A percentile compares a stretch with the other conserved stretches of the same genome.
These are phyloP conservation scores for Gadus macrocephalus DNA, from an alignment of 2,113 vertebrate species.

Conservation along the genomic window DNA sequence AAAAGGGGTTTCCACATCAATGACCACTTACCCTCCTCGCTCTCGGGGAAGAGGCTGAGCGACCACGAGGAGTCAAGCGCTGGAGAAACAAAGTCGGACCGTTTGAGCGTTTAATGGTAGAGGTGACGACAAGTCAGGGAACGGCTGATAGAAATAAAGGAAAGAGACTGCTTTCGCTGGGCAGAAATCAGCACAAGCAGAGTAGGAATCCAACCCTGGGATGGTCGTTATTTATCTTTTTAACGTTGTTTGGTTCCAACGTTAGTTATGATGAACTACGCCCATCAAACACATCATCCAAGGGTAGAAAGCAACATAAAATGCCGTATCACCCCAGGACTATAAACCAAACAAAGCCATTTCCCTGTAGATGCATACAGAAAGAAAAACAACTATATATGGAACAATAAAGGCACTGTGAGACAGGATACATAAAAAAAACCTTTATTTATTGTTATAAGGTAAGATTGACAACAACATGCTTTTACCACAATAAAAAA, in stretches of 20 bases:
- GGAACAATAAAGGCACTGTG: slow-evolving; percentile 25
- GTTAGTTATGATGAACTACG: too few species aligned
- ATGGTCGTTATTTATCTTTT: not conserved
- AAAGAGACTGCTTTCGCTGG: not conserved
- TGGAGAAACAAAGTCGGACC: not conserved
- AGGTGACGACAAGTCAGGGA: not conserved
- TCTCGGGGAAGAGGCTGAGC: not conserved
- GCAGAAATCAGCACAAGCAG: not conserved
- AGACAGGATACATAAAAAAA: slow-evolving; percentile 50
- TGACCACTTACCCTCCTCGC: slow-evolving; percentile 15
- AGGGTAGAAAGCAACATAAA: not conserved
- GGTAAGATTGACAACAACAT: slow-evolving; percentile 72
- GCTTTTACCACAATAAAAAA: slow-evolving; percentile 72
- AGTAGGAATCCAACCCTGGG: not conserved
- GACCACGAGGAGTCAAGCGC: not conserved
- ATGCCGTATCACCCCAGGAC: not conserved
- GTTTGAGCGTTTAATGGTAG: slow-evolving; percentile 1
- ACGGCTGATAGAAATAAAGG: not conserved
- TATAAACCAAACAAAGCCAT: not conserved
- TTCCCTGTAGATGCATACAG: not conserved
- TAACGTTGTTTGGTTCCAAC: not conserved
- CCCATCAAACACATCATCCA: not conserved
- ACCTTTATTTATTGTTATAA: slow-evolving; percentile 72
- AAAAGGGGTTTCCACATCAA: slow-evolving; percentile 34
- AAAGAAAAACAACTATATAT: not conserved